phyloP scores from a whole-genome alignment of 2,797 vertebrate genomes.

The Geotrypetes seraphini region DNA sequence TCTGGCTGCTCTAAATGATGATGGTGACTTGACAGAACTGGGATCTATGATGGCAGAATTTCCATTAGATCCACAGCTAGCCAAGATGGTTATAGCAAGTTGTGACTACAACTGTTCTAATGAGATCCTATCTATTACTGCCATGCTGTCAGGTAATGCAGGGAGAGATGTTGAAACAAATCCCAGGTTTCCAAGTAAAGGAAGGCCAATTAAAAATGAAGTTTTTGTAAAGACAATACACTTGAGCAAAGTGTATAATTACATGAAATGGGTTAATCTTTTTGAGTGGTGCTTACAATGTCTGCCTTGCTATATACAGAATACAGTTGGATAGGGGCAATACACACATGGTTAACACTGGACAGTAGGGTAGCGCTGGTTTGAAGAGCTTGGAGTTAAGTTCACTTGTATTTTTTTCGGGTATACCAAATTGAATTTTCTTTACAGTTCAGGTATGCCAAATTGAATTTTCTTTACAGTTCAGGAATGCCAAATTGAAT shows the following conservation, averaged over 20 bases:
- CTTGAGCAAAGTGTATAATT: background rate
- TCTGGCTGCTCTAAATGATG: conserved; percentile 92
- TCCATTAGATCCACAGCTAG: conserved; percentile 92
- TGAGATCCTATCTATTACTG: conserved; percentile 98
- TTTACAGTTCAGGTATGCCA: too few relatives aligned
- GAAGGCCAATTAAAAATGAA: background rate
- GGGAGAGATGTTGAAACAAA: conserved; percentile 40
- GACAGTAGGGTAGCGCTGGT: too few relatives aligned
- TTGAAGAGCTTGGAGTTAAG: too few relatives aligned
- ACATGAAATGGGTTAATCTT: background rate
- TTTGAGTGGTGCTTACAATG: too few relatives aligned
- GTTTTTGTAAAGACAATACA: too few relatives aligned
- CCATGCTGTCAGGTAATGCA: conserved; percentile 99
- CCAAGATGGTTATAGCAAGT: conserved; percentile 99
- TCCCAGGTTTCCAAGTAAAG: conserved; percentile 18
- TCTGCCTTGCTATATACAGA: background rate
- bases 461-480: too few relatives aligned
- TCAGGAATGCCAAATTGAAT: too few relatives aligned
- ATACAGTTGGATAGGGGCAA: too few relatives aligned
- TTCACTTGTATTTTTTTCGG: too few relatives aligned
- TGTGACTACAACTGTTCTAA: conserved; percentile 99
- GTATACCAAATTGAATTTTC: too few relatives aligned
- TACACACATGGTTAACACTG: too few relatives aligned
- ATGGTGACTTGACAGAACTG: conserved; percentile 94
- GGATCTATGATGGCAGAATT: conserved; percentile 99